A percentile compares a stretch with the other conserved stretches of the same genome.
These are phyloP conservation scores for Sphinx pinastri DNA, from an alignment of 2,888 invertebrate genomes.

Conservation along the genomic window DNA sequence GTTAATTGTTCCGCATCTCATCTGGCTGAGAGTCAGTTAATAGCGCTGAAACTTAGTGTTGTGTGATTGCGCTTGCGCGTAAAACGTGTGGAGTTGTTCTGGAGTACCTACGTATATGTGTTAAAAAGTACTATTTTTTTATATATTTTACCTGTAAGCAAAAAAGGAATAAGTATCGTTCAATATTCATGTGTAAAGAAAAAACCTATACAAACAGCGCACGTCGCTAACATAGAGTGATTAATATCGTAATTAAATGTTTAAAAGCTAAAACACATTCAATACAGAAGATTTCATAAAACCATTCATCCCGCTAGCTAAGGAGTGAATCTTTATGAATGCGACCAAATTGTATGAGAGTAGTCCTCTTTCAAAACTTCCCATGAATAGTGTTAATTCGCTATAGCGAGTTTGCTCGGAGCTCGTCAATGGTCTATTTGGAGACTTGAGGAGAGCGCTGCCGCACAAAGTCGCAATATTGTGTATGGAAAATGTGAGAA, in stretches of 20 bases:
- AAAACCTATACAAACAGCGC: neutral
- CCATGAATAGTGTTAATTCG: slow-evolving; percentile 84
- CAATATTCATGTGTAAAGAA: too few species aligned
- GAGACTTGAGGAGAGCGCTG: slow-evolving; percentile 73
- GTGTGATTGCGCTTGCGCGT: neutral
- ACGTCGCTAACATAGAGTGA: neutral
- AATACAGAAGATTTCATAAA: slow-evolving; percentile 77
- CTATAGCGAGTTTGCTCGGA: slow-evolving; percentile 81
- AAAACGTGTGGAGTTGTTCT: neutral
- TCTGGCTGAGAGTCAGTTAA: slow-evolving; percentile 52
- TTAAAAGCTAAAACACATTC: slow-evolving; percentile 56
- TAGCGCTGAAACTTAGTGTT: slow-evolving; percentile 12
- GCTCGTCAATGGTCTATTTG: slow-evolving; percentile 82
- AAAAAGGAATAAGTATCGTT: too few species aligned
- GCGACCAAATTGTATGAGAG: slow-evolving; percentile 84
- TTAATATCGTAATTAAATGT: slow-evolving; percentile 54
- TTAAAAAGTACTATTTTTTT: neutral
- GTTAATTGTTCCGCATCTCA: slow-evolving; percentile 65
- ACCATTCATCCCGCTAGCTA: slow-evolving; percentile 76
- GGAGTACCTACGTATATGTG: neutral
- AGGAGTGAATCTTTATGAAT: slow-evolving; percentile 83
- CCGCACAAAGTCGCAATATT: slow-evolving; percentile 75
- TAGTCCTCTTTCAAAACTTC: slow-evolving; percentile 83
- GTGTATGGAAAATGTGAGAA: slow-evolving; percentile 81
- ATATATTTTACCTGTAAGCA: neutral